A percentile compares a stretch with the other conserved stretches of the same genome.
phyloP scores from a whole-genome alignment of 1,140 invertebrate genomes.

The Drosophila littoralis region DNA sequence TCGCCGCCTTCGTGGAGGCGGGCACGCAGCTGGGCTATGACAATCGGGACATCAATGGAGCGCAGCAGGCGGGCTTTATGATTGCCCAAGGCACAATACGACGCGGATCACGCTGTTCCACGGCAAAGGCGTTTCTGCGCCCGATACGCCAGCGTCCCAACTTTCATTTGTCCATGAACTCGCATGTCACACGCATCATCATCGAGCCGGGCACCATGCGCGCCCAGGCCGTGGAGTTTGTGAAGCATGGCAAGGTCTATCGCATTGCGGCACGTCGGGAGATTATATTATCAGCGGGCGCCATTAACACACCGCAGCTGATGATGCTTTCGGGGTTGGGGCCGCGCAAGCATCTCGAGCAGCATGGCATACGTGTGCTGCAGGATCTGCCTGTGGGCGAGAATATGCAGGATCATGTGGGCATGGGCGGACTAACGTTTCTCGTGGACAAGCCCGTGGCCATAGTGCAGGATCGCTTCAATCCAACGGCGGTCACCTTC shows the following conservation, averaged over 20 bases:
- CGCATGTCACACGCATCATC: conserved; percentile 89
- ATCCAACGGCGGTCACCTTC: conserved; percentile 91
- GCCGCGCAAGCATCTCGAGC: conserved; percentile 89
- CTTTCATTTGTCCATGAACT: conserved; percentile 91
- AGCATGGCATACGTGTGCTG: conserved; percentile 89
- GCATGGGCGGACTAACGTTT: conserved; percentile 92
- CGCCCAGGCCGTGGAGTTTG: conserved; percentile 91
- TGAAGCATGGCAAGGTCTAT: conserved; percentile 88
- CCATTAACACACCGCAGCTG: conserved; percentile 92
- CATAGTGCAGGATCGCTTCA: conserved; percentile 90
- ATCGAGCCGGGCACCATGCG: conserved; percentile 90
- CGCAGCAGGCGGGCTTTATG: conserved; percentile 93
- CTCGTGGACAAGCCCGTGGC: conserved; percentile 90
- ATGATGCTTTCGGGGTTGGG: conserved; percentile 95
- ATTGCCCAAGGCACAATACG: conserved; percentile 95
- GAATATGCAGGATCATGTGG: conserved; percentile 93
- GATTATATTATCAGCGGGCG: conserved; percentile 91
- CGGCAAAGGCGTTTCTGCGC: conserved; percentile 94
- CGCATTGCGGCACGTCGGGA: conserved; percentile 90
- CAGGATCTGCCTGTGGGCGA: conserved; percentile 90
- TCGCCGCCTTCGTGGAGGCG: conserved; percentile 93
- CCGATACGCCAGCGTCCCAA: conserved; percentile 91
- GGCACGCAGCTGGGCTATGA: conserved; percentile 94
- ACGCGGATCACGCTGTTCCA: conserved; percentile 93
- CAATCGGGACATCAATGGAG: conserved; percentile 94